These are phyloP conservation scores for Caranx ignobilis DNA, from an alignment of 2,113 vertebrate genomes.

Conservation along the genomic window DNA sequence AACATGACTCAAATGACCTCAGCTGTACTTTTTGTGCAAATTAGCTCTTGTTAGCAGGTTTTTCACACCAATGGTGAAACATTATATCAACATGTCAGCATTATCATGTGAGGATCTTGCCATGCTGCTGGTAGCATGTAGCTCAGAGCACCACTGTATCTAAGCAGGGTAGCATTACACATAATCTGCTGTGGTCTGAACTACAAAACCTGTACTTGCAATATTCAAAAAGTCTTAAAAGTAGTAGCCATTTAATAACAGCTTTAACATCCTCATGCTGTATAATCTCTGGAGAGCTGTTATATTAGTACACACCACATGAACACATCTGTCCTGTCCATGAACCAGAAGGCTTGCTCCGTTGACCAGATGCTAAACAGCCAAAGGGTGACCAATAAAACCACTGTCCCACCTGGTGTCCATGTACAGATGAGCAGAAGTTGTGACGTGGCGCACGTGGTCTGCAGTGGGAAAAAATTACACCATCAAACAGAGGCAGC, in stretches of 20 bases:
- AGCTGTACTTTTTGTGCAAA: too few relatives aligned
- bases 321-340: slow-evolving; percentile 25
- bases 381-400: slow-evolving; percentile 14
- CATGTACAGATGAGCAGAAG: slow-evolving; percentile 19
- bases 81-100: too few relatives aligned
- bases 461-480: slow-evolving; percentile 23
- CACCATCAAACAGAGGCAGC: slow-evolving; percentile 52
- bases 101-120: too few relatives aligned
- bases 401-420: slow-evolving; percentile 40
- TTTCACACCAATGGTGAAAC: too few relatives aligned
- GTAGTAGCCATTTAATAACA: background rate
- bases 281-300: background rate
- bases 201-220: background rate
- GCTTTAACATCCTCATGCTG: background rate
- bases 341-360: background rate
- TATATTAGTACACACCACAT: slow-evolving; percentile 9
- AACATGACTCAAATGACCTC: too few relatives aligned
- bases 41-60: too few relatives aligned
- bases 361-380: background rate
- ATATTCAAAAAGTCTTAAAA: background rate
- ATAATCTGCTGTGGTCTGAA: background rate
- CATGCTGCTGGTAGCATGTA: background rate
- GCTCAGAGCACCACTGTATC: background rate
- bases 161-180: background rate
- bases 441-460: slow-evolving; percentile 5